Conservation (phyloP, 2,888 invertebrate species). For the Drosophila borealis region DNA sequence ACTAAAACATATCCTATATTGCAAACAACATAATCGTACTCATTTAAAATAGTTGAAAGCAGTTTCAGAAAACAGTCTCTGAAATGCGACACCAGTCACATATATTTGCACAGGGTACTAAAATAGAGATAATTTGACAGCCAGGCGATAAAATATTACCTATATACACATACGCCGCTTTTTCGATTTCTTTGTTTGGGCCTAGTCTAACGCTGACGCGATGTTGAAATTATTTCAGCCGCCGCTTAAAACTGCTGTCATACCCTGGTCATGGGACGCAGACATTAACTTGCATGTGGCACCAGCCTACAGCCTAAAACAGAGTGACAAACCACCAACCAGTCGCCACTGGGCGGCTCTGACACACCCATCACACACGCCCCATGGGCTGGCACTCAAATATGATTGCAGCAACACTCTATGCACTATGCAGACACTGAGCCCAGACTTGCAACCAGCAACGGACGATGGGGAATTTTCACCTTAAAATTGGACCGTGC, state of each 20-base stretch:
- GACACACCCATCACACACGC: constrained; percentile 44
- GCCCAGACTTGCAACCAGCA: constrained; percentile 18
- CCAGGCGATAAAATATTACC: no score
- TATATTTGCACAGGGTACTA: no score
- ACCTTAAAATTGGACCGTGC: constrained; percentile 34
- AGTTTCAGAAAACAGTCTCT: no score
- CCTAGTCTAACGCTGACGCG: constrained; percentile 28
- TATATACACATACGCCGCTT: no score
- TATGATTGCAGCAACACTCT: constrained; percentile 45
- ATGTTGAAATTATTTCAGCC: constrained; percentile 37
- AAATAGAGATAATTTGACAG: no score
- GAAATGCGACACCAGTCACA: no score
- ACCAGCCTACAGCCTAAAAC: constrained; percentile 25
- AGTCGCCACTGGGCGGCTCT: constrained; percentile 19
- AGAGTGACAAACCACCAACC: constrained; percentile 37
- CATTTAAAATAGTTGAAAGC: no score
- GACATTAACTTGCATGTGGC: constrained; percentile 52
- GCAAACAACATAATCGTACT: no score
- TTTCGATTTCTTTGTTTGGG: constrained; percentile 7
- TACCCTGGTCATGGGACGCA: constrained; percentile 14
- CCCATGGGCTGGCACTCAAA: constrained; percentile 11
- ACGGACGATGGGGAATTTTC: constrained; percentile 29
- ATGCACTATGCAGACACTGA: constrained; percentile 7
- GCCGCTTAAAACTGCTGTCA: constrained; percentile 27
- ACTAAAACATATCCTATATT: not conserved